A percentile compares a stretch with the other conserved stretches of the same genome.
Evolutionary conservation across 2,888 invertebrate genomes (phyloP).

Genomic region (Osmoderma eremita): DNA sequence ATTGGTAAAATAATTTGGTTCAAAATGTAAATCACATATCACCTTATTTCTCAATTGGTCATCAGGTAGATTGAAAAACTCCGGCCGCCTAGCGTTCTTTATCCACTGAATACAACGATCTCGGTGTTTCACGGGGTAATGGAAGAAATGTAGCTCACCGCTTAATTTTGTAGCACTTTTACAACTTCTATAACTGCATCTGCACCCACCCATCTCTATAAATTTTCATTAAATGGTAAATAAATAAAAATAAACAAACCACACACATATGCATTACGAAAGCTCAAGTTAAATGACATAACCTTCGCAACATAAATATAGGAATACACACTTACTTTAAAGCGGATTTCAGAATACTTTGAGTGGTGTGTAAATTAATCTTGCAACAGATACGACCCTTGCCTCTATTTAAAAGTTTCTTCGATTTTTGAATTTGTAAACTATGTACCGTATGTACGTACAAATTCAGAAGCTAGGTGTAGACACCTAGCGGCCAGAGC

Average conservation of each 20-base stretch:
- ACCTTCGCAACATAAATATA: neutral
- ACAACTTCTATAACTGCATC: conserved; percentile 70
- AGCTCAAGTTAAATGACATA: neutral
- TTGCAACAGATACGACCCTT: no score
- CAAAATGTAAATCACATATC: conserved; percentile 71
- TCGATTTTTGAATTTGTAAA: neutral
- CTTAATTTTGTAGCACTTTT: conserved; percentile 65
- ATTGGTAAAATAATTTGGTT: conserved; percentile 67
- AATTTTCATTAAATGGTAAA: conserved; percentile 9
- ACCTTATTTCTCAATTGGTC: conserved; percentile 71
- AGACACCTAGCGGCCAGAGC: neutral
- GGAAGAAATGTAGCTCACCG: conserved; percentile 68
- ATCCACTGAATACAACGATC: conserved; percentile 70
- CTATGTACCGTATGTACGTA: neutral
- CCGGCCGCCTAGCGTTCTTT: conserved; percentile 66
- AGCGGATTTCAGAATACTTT: neutral
- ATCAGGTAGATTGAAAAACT: conserved; percentile 67
- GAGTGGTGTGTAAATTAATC: no score
- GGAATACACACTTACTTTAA: neutral
- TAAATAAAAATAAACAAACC: neutral
- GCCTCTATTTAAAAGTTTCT: no score
- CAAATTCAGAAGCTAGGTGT: neutral
- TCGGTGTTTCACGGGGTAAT: conserved; percentile 71
- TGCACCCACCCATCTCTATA: conserved; percentile 69
- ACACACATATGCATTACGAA: neutral